Conservation (phyloP, 2,888 invertebrate species). For the Tenthredo amoena region DNA sequence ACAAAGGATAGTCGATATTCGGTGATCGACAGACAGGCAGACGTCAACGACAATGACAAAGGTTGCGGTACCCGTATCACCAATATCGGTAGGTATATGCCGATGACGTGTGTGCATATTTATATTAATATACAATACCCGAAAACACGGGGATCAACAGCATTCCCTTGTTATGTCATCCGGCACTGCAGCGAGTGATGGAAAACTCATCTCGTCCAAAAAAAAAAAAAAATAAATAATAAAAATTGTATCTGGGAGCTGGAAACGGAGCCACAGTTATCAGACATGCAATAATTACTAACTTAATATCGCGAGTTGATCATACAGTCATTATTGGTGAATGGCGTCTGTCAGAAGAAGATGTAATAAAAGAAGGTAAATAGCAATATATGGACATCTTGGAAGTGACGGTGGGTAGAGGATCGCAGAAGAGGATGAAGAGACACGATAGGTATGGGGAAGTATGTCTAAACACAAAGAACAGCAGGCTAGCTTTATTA, state of each 20-base stretch:
- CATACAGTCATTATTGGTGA: slow-evolving; percentile 2
- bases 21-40: slow-evolving; percentile 69
- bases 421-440: neutral
- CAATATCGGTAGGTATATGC: slow-evolving; percentile 35
- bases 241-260: neutral
- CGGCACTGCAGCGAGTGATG: neutral
- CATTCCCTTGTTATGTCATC: neutral
- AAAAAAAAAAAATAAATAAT: neutral
- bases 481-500: slow-evolving; percentile 40
- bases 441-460: neutral
- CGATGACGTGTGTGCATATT: slow-evolving; percentile 35
- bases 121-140: slow-evolving; percentile 18
- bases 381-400: slow-evolving; percentile 64
- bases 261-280: neutral
- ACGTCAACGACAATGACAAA: slow-evolving; percentile 70
- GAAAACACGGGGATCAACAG: neutral
- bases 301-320: slow-evolving; percentile 21
- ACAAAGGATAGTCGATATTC: slow-evolving; percentile 63
- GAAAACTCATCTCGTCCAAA: neutral
- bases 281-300: slow-evolving; percentile 23
- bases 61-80: slow-evolving; percentile 58
- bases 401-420: slow-evolving; percentile 20
- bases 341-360: slow-evolving; percentile 28
- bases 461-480: slow-evolving; percentile 42
- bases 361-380: slow-evolving; percentile 67